Conservation (phyloP, 2,797 vertebrate genomes). For the Sitta carolinensis region DNA sequence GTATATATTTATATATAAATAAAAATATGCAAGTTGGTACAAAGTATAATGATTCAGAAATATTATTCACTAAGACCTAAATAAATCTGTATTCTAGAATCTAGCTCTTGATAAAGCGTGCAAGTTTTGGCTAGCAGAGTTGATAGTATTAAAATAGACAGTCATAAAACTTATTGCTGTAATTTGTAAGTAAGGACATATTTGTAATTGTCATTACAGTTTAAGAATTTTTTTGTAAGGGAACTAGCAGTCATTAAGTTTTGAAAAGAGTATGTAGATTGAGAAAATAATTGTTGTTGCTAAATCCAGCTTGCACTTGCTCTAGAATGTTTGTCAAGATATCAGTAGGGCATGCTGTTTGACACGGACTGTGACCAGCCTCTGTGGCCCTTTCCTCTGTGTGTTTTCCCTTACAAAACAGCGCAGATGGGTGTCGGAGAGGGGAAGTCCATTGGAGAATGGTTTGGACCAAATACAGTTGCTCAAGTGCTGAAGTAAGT, state of each 20-base stretch:
- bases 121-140: neutral
- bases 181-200: neutral
- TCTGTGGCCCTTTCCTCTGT: neutral
- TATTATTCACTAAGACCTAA: neutral
- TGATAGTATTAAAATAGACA: neutral
- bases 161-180: neutral
- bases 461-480: constrained; percentile 91
- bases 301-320: neutral
- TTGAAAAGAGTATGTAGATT: neutral
- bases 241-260: neutral
- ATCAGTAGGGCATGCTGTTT: neutral
- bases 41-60: neutral
- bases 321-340: neutral
- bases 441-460: constrained; percentile 89
- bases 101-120: neutral
- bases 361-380: neutral
- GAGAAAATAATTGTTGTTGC: neutral
- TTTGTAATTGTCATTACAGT: neutral
- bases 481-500: constrained; percentile 90
- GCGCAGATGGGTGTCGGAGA: constrained; percentile 92
- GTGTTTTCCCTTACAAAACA: constrained; percentile 66
- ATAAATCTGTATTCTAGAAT: neutral
- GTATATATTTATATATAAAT: neutral
- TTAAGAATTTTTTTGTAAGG: neutral
- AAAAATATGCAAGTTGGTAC: neutral